A percentile compares a stretch with the other conserved stretches of the same genome.
Conservation (phyloP, 2,113 vertebrate genomes). For the Monopterus albus region DNA sequence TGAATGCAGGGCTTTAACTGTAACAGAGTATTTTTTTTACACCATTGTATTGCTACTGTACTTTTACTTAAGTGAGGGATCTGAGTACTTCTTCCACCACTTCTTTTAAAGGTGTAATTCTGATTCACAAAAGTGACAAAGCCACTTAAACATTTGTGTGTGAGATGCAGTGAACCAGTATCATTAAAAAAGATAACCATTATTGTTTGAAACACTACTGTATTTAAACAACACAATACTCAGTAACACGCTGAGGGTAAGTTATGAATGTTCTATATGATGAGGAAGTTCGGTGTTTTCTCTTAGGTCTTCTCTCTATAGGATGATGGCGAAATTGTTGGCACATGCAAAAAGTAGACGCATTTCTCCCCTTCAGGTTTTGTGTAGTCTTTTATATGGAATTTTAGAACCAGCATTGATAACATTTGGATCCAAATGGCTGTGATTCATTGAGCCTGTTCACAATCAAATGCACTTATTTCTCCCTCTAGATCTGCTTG, state of each 20-base stretch:
- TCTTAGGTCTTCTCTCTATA: neutral
- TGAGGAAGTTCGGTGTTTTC: constrained; percentile 20
- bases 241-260: constrained; percentile 2
- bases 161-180: constrained; percentile 12
- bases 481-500: constrained; percentile 47
- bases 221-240: constrained; percentile 9
- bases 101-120: constrained; percentile 1
- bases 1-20: too few relatives aligned
- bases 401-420: constrained; percentile 21
- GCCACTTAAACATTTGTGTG: neutral
- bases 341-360: constrained; percentile 17
- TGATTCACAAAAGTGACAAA: neutral
- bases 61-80: too few relatives aligned
- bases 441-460: constrained; percentile 52
- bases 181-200: constrained; percentile 14
- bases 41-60: too few relatives aligned
- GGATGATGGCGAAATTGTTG: constrained; percentile 23
- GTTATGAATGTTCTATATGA: neutral
- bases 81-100: too few relatives aligned
- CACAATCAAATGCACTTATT: constrained; percentile 63
- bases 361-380: constrained; percentile 5
- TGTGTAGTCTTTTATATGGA: constrained; percentile 23
- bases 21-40: too few relatives aligned
- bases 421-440: constrained; percentile 44
- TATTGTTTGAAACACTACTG: constrained; percentile 13